phyloP scores from a whole-genome alignment of 2,113 vertebrate species.

The Salvelinus namaycush region DNA sequence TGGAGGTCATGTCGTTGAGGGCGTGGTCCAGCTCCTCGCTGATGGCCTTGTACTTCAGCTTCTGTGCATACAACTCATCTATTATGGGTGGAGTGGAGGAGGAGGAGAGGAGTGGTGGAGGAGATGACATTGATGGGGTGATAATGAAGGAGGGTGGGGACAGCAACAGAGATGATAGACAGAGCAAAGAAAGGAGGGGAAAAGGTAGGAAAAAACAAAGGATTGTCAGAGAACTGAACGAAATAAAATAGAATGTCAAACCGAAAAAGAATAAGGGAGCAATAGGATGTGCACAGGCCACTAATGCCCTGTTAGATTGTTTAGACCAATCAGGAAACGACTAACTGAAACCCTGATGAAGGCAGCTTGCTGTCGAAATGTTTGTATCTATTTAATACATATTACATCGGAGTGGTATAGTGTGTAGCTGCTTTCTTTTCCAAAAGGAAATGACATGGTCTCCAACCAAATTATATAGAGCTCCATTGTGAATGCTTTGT shows the following conservation, averaged over 20 bases:
- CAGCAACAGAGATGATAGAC: conserved; percentile 7
- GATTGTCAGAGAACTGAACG: conserved; percentile 15
- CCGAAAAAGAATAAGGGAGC: conserved; percentile 35
- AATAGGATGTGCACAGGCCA: conserved; percentile 54
- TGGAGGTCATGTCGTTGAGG: conserved; percentile 99
- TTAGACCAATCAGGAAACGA: conserved; percentile 21
- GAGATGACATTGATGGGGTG: conserved; percentile 6
- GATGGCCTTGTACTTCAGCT: conserved; percentile 99
- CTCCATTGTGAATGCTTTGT: conserved; percentile 16
- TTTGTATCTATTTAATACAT: no score
- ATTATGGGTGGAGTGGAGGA: conserved; percentile 45
- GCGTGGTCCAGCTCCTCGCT: conserved; percentile 99
- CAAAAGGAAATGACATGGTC: conserved; percentile 54
- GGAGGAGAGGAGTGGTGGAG: conserved; percentile 21
- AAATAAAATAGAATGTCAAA: conserved; percentile 44
- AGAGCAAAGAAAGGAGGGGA: conserved; percentile 58
- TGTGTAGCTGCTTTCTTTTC: no score
- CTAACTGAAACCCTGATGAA: conserved; percentile 28
- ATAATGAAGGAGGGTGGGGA: conserved; percentile 1
- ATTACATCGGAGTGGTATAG: no score
- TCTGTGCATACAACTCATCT: conserved; percentile 99
- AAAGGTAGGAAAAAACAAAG: conserved; percentile 20
- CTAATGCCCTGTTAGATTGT: conserved; percentile 60
- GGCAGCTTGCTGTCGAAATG: no score
- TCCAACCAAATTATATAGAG: conserved; percentile 22